phyloP scores from a whole-genome alignment of 2,113 vertebrate genomes.

The Podilymbus podiceps region DNA sequence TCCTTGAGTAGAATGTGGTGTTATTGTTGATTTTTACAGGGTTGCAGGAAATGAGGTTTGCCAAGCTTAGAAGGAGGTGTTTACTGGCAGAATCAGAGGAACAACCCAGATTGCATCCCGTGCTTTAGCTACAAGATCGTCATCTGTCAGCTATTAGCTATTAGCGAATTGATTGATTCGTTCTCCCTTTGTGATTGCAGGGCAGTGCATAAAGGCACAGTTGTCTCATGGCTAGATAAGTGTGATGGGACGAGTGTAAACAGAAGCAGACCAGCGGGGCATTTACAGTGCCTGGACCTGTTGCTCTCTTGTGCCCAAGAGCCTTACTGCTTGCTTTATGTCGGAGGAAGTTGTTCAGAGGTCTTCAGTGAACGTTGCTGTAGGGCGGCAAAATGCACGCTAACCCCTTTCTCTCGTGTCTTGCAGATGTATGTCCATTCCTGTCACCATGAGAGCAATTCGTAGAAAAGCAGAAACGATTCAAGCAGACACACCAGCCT shows the following conservation, averaged over 20 bases:
- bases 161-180: background rate
- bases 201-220: background rate
- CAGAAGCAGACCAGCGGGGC: background rate
- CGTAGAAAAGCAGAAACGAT: slow-evolving; percentile 97
- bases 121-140: background rate
- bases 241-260: background rate
- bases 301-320: background rate
- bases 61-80: background rate
- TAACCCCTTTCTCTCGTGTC: slow-evolving; percentile 3
- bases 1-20: background rate
- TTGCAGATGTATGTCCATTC: slow-evolving; percentile 96
- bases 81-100: background rate
- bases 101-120: background rate
- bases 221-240: background rate
- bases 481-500: slow-evolving; percentile 94
- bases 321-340: accelerated
- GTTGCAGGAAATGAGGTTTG: background rate
- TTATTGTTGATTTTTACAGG: background rate
- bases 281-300: background rate
- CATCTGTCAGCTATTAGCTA: background rate
- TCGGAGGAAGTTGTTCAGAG: background rate
- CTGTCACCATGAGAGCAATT: slow-evolving; percentile 97
- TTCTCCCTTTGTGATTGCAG: background rate
- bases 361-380: background rate
- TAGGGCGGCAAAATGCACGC: background rate